Conservation (phyloP, 2,797 vertebrate genomes). For the Lophotriccus pileatus region DNA sequence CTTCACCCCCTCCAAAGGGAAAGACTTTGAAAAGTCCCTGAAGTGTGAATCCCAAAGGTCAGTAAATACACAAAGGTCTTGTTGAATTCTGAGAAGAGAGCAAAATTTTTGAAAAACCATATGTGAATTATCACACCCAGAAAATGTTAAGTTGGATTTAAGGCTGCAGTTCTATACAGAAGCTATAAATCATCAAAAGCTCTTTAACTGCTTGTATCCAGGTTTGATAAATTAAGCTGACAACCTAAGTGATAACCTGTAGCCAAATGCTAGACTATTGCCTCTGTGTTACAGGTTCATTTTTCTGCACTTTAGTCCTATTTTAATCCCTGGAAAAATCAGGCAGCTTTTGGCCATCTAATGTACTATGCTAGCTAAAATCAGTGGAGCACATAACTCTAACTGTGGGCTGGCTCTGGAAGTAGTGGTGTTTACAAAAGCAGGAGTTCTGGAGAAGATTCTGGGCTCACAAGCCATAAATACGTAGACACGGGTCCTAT, state of each 20-base stretch:
- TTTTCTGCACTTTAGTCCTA: neutral
- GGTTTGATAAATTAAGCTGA: constrained; percentile 24
- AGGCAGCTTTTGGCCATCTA: neutral
- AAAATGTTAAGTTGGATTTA: constrained; percentile 1
- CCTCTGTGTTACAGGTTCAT: neutral
- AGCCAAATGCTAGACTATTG: constrained; percentile 1
- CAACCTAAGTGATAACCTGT: neutral
- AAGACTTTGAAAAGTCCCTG: neutral
- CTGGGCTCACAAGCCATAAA: accelerated
- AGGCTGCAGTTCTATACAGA: neutral
- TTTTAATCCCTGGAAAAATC: constrained; percentile 1
- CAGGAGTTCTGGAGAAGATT: neutral
- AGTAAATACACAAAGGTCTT: neutral
- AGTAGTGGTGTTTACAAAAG: neutral
- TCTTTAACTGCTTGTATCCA: neutral
- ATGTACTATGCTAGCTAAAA: neutral
- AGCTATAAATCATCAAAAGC: neutral
- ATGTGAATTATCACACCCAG: neutral
- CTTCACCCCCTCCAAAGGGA: neutral
- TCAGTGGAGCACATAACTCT: neutral
- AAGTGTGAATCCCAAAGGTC: constrained; percentile 17
- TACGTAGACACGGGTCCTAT: neutral
- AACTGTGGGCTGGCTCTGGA: neutral
- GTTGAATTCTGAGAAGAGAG: neutral
- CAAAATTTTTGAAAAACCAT: neutral